phyloP scores from a whole-genome alignment of 2,797 vertebrate species.

The Tenualosa thibaudeaui region DNA sequence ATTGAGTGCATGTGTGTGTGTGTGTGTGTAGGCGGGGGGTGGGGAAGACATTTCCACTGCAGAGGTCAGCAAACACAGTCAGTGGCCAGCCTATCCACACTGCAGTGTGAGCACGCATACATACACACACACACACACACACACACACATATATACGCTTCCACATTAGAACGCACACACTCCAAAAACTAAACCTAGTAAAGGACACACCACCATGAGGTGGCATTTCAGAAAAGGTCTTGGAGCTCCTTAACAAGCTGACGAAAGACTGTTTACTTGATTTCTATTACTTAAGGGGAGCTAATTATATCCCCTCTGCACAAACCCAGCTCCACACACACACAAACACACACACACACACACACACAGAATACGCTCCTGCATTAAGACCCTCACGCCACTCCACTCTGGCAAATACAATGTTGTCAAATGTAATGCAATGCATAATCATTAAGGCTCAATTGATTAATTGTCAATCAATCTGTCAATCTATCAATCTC shows the following conservation, averaged over 20 bases:
- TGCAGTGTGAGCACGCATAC: background rate
- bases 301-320: background rate
- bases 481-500: conserved; percentile 11
- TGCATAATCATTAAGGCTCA: background rate
- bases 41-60: background rate
- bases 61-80: conserved; percentile 12
- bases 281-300: background rate
- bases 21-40: background rate
- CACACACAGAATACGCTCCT: too few relatives aligned
- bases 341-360: too few relatives aligned
- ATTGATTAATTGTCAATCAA: conserved; percentile 24
- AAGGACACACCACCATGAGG: conserved; percentile 19
- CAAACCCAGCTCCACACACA: background rate
- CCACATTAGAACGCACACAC: background rate
- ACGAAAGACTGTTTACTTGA: conserved; percentile 19
- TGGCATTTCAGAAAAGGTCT: conserved; percentile 20
- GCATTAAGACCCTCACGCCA: too few relatives aligned
- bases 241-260: conserved; percentile 9
- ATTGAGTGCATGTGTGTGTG: background rate
- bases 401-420: background rate
- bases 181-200: background rate
- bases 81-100: background rate
- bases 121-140: background rate
- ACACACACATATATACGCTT: background rate
- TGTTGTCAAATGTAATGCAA: conserved; percentile 8